Percentiles rank a stretch among this genome's conserved stretches.
phyloP scores from a whole-genome alignment of 2,888 invertebrate genomes.

The Brenthis ino region DNA sequence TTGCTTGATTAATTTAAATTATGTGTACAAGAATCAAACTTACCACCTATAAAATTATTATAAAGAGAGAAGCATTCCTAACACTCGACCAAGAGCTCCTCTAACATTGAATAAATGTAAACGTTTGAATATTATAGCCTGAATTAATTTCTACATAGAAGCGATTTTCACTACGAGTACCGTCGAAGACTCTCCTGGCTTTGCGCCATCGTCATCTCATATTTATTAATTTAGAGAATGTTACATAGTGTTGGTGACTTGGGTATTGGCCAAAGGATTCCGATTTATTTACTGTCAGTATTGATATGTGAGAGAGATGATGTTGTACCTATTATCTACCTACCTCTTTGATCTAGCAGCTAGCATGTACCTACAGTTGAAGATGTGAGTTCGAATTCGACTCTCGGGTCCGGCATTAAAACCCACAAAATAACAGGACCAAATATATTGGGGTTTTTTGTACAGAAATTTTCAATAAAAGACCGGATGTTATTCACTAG shows the following conservation, averaged over 20 bases:
- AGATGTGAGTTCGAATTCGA: too few relatives aligned
- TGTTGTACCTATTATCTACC: not conserved
- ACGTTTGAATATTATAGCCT: not conserved
- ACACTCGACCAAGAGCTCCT: too few relatives aligned
- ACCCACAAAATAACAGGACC: too few relatives aligned
- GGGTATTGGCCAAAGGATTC: slow-evolving; percentile 12
- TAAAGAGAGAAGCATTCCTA: too few relatives aligned
- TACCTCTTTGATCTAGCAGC: not conserved
- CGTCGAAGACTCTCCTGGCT: slow-evolving; percentile 2
- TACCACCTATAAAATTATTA: too few relatives aligned
- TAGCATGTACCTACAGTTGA: not conserved
- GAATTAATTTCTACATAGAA: slow-evolving; percentile 12
- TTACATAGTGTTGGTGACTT: slow-evolving; percentile 3
- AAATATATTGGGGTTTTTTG: too few relatives aligned
- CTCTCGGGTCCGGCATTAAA: too few relatives aligned
- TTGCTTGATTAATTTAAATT: too few relatives aligned
- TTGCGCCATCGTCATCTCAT: slow-evolving; percentile 12
- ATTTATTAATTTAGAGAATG: slow-evolving; percentile 18
- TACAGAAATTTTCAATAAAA: too few relatives aligned
- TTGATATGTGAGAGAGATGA: not conserved
- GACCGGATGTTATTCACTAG: too few relatives aligned
- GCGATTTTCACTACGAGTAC: slow-evolving; percentile 13
- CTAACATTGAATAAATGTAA: not conserved
- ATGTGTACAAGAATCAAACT: too few relatives aligned
- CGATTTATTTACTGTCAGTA: slow-evolving; percentile 9